phyloP scores from a whole-genome alignment of 2,888 invertebrate species.

The Hybos culiciformis region DNA sequence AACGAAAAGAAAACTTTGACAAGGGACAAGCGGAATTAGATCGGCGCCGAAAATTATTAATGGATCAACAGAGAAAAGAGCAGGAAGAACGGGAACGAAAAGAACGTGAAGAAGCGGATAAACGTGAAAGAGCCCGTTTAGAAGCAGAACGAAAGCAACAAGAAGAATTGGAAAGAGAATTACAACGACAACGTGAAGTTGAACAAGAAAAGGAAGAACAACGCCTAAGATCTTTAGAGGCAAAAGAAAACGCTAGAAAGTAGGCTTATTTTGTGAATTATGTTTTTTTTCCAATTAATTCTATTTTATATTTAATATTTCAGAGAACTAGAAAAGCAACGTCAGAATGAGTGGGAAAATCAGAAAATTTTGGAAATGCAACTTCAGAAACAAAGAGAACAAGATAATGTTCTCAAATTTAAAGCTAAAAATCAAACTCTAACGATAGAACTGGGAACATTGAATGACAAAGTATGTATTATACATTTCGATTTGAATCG shows the following conservation, averaged over 20 bases:
- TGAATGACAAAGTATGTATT: conserved; percentile 31
- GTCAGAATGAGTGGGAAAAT: conserved; percentile 93
- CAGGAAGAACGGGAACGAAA: conserved; percentile 86
- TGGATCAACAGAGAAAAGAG: conserved; percentile 81
- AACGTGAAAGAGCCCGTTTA: conserved; percentile 64
- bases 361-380: conserved; percentile 77
- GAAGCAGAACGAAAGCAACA: conserved; percentile 66
- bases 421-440: conserved; percentile 79
- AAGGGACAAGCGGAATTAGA: conserved; percentile 97
- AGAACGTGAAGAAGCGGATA: conserved; percentile 80
- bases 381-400: conserved; percentile 70
- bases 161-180: conserved; percentile 72
- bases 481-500: not conserved
- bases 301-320: conserved; percentile 10
- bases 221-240: conserved; percentile 62
- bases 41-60: conserved; percentile 70
- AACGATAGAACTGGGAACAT: conserved; percentile 58
- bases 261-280: conserved; percentile 12
- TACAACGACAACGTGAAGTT: conserved; percentile 63
- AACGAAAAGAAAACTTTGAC: conserved; percentile 92
- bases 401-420: conserved; percentile 67
- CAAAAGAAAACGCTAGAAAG: conserved; percentile 61
- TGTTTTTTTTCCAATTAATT: not conserved
- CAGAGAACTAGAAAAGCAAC: conserved; percentile 84
- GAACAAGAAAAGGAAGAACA: conserved; percentile 65